Conservation (phyloP, 2,888 invertebrate species). For the Perdita meconis region DNA sequence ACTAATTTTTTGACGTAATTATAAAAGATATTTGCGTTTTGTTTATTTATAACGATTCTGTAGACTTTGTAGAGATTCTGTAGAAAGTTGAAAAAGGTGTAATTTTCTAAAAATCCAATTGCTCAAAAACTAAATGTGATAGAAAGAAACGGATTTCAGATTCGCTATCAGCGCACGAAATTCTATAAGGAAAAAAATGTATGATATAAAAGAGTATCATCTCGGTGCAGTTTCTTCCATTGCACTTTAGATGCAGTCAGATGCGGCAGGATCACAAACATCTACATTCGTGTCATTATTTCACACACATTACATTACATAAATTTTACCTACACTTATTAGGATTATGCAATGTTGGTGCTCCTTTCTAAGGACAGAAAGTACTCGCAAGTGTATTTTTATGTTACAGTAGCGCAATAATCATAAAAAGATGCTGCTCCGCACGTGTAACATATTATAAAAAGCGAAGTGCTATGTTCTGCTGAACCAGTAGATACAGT, state of each 20-base stretch:
- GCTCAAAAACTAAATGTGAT: no score
- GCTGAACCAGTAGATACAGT: not conserved
- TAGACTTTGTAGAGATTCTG: no score
- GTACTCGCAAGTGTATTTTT: conserved; percentile 25
- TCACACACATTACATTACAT: conserved; percentile 21
- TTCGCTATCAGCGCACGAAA: no score
- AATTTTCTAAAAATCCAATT: no score
- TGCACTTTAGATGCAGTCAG: not conserved
- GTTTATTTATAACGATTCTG: no score
- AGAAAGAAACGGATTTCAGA: no score
- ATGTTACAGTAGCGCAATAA: conserved; percentile 33
- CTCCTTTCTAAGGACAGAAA: conserved; percentile 18
- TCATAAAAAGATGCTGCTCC: conserved; percentile 38
- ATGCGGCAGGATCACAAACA: not conserved
- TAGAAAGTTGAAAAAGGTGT: no score
- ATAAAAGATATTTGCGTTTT: no score
- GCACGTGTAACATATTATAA: conserved; percentile 10
- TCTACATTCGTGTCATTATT: conserved; percentile 25
- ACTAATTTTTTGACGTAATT: no score
- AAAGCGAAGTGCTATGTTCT: conserved; percentile 22
- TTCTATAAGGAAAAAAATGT: not conserved
- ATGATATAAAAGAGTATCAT: not conserved
- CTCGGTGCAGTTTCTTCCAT: not conserved
- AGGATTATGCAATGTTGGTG: conserved; percentile 25
- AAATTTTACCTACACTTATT: conserved; percentile 26